Evolutionary conservation across 2,888 invertebrate genomes (phyloP).

Genomic region (Lumbricus terrestris): DNA sequence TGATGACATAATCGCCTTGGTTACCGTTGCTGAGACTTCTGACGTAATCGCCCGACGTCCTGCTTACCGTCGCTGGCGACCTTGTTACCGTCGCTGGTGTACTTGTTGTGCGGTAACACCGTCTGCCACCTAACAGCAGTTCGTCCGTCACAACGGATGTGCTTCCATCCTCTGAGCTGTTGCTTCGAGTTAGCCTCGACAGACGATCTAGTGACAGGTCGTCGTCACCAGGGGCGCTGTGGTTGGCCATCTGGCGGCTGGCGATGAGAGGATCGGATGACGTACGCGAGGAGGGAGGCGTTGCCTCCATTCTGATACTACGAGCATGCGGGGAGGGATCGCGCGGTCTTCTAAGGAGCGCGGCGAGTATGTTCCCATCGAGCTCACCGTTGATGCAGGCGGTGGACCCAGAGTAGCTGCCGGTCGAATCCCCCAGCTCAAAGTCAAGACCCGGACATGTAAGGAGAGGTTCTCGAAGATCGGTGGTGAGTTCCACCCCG

Average conservation of each 20-base stretch:
- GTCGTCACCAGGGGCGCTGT: background rate
- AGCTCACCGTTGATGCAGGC: background rate
- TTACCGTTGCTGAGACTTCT: too few species aligned
- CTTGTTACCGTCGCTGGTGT: too few species aligned
- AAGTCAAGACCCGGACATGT: background rate
- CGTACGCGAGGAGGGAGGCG: background rate
- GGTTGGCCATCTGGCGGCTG: background rate
- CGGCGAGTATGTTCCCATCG: background rate
- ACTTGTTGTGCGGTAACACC: background rate
- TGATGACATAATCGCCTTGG: too few species aligned
- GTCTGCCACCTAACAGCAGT: background rate
- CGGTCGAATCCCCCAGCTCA: background rate
- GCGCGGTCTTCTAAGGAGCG: background rate
- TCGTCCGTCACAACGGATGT: background rate
- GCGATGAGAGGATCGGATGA: background rate
- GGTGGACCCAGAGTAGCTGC: background rate
- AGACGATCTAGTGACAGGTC: background rate
- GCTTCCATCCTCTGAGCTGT: background rate
- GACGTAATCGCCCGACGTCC: background rate
- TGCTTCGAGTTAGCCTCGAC: background rate
- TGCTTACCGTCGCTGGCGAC: background rate
- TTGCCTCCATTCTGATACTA: background rate
- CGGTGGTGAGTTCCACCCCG: background rate
- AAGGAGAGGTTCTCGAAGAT: background rate
- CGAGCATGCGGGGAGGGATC: background rate